Evolutionary conservation across 2,113 vertebrate species (phyloP).

Genomic region (Sebastes fasciatus): DNA sequence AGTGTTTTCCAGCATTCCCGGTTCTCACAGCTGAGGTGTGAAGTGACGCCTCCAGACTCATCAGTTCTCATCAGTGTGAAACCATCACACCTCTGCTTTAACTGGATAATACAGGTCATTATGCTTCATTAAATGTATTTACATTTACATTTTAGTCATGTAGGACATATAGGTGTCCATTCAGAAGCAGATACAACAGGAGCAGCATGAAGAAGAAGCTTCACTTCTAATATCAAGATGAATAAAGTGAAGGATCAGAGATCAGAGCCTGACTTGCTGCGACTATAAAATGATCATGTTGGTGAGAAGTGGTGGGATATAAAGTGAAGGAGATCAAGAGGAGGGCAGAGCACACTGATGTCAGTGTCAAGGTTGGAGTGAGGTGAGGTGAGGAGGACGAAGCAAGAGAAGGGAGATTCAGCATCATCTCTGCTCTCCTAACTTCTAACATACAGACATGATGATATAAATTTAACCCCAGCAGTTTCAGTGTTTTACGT

Average conservation of each 20-base stretch:
- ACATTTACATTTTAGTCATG: conserved; percentile 37
- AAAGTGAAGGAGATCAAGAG: conserved; percentile 15
- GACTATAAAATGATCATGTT: conserved; percentile 31
- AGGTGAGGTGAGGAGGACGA: conserved; percentile 18
- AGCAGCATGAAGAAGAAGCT: background rate
- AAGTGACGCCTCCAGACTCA: conserved; percentile 74
- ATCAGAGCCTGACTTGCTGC: background rate
- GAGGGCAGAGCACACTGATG: conserved; percentile 8
- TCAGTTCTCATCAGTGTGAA: conserved; percentile 82
- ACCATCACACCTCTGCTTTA: conserved; percentile 78
- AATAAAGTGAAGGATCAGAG: conserved; percentile 1
- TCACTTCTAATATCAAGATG: background rate
- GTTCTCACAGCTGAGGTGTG: conserved; percentile 81
- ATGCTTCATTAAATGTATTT: conserved; percentile 66
- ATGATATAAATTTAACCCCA: background rate
- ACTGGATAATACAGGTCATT: conserved; percentile 72
- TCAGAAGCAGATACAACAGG: background rate
- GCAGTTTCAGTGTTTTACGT: background rate
- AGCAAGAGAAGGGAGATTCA: background rate
- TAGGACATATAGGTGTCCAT: background rate
- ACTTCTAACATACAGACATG: background rate
- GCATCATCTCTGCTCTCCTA: background rate
- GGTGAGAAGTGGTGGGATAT: conserved; percentile 43
- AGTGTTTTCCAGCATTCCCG: conserved; percentile 31
- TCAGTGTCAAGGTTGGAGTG: conserved; percentile 65